Evolutionary conservation across 2,797 vertebrate genomes (phyloP).

Genomic region (Phylloscopus collybita): DNA sequence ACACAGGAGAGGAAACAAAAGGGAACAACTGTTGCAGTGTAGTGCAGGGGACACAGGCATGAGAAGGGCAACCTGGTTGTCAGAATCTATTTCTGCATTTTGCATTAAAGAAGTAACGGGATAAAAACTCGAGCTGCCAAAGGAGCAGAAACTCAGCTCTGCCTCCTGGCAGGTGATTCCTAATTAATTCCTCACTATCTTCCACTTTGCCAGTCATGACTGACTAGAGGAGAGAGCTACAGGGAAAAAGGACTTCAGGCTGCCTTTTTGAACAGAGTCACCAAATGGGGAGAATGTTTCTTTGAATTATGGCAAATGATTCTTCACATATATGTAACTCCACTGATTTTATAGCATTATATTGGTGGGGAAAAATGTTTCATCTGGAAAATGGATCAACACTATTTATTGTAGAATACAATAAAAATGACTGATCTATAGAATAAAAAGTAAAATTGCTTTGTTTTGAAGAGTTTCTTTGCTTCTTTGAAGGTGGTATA

Average conservation of each 20-base stretch:
- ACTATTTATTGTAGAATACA: neutral
- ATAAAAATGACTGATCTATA: neutral
- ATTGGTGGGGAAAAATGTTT: neutral
- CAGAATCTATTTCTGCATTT: neutral
- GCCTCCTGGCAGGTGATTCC: too few species aligned
- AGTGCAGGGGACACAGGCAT: too few species aligned
- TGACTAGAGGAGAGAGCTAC: too few species aligned
- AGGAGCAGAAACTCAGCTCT: too few species aligned
- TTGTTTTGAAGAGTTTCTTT: neutral
- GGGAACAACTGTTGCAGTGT: neutral
- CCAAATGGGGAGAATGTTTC: too few species aligned
- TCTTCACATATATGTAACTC: neutral
- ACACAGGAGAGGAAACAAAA: neutral
- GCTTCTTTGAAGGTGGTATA: constrained; percentile 75
- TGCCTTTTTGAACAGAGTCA: too few species aligned
- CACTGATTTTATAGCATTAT: neutral
- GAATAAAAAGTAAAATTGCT: neutral
- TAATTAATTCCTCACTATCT: too few species aligned
- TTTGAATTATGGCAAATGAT: too few species aligned
- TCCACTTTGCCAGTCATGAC: too few species aligned
- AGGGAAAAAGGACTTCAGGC: neutral
- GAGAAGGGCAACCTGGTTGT: neutral
- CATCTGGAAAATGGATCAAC: neutral
- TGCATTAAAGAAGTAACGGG: neutral
- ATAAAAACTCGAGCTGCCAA: too few species aligned